Percentiles rank a stretch among this genome's conserved stretches.
phyloP scores from a whole-genome alignment of 2,888 invertebrate species.

The Pinctada fucata region DNA sequence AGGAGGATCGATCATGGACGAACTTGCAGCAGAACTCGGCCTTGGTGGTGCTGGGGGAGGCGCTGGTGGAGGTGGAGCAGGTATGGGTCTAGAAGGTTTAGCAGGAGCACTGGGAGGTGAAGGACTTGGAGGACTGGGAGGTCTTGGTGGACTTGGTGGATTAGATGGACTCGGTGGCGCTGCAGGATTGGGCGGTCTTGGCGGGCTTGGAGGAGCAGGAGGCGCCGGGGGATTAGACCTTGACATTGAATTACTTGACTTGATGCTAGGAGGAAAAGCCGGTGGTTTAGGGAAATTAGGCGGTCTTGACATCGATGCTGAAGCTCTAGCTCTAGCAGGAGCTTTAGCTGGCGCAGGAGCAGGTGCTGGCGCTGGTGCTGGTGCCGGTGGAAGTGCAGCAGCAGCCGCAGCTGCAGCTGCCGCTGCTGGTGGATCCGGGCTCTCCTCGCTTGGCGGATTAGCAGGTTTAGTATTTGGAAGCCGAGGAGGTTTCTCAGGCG shows the following conservation, averaged over 20 bases:
- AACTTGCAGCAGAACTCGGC: background rate
- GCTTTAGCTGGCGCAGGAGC: background rate
- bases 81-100: background rate
- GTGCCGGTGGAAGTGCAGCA: background rate
- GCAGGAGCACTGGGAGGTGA: background rate
- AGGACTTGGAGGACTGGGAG: background rate
- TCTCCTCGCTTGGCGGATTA: background rate
- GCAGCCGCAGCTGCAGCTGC: background rate
- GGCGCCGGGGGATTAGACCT: background rate
- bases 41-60: background rate
- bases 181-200: background rate
- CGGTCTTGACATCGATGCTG: background rate
- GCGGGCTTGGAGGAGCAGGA: background rate
- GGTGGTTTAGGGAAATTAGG: background rate
- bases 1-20: background rate
- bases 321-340: background rate
- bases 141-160: background rate
- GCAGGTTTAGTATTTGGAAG: slow-evolving; percentile 8
- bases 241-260: background rate
- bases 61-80: slow-evolving; percentile 4
- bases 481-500: background rate
- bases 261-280: background rate
- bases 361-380: slow-evolving; percentile 10
- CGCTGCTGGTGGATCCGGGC: slow-evolving; percentile 2
- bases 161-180: background rate